Evolutionary conservation across 2,888 invertebrate species (phyloP).

Genomic region (Cerastis leucographa): DNA sequence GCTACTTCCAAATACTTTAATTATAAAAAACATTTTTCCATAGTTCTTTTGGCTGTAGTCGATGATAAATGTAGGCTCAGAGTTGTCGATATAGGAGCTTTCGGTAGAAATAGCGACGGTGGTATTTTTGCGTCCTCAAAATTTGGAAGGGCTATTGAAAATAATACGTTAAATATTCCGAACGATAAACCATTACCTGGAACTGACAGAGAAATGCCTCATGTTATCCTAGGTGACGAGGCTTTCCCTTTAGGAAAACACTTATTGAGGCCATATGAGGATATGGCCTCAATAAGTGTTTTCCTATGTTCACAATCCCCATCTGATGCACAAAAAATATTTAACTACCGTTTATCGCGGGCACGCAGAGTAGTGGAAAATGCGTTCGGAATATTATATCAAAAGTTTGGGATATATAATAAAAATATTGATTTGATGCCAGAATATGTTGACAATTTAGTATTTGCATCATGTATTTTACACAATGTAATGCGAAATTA

Average conservation of each 20-base stretch:
- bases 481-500: constrained; percentile 20
- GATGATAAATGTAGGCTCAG: background rate
- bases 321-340: constrained; percentile 10
- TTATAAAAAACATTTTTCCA: constrained; percentile 11
- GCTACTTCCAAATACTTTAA: too few relatives aligned
- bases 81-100: constrained; percentile 3
- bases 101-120: constrained; percentile 1
- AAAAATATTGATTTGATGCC: background rate
- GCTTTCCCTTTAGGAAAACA: background rate
- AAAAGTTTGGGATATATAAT: constrained; percentile 9
- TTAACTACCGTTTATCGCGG: constrained; percentile 22
- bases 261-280: constrained; percentile 6
- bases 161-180: background rate
- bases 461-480: constrained; percentile 19
- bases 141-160: background rate
- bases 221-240: constrained; percentile 5
- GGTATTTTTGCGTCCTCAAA: constrained; percentile 1
- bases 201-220: constrained; percentile 1
- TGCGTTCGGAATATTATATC: constrained; percentile 22
- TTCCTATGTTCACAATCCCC: background rate
- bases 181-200: constrained; percentile 3
- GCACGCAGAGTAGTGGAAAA: constrained; percentile 26
- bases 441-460: constrained; percentile 1
- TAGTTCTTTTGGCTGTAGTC: background rate
- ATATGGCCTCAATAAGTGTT: too few relatives aligned